Percentiles rank a stretch among this genome's conserved stretches.
These are phyloP conservation scores for Bombus picipes DNA, from an alignment of 1,140 invertebrate species.

Conservation along the genomic window DNA sequence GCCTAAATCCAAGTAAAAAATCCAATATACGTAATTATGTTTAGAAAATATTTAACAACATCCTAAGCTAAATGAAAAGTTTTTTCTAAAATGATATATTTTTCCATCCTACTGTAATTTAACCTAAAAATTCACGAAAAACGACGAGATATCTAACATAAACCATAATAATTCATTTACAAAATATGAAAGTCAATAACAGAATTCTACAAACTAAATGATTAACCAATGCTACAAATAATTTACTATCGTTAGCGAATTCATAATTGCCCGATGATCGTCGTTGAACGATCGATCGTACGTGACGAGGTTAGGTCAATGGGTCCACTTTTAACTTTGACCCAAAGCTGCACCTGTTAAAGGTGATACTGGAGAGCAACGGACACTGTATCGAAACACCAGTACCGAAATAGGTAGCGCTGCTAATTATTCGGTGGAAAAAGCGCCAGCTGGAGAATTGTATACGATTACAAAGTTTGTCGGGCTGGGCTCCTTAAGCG, in stretches of 20 bases:
- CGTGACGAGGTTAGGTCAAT: slow-evolving; percentile 16
- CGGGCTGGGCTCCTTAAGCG: slow-evolving; percentile 42
- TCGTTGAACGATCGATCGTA: slow-evolving; percentile 6
- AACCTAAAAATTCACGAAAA: too few relatives aligned
- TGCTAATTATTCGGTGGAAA: slow-evolving; percentile 45
- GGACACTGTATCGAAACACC: background rate
- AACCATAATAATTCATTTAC: too few relatives aligned
- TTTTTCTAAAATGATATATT: too few relatives aligned
- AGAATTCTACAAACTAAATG: too few relatives aligned
- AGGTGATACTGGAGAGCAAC: background rate
- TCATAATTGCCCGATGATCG: background rate
- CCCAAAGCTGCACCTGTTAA: background rate
- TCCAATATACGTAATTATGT: too few relatives aligned
- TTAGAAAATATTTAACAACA: too few relatives aligned
- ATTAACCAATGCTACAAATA: too few relatives aligned
- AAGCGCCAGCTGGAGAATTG: slow-evolving; percentile 45
- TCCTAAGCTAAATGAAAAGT: too few relatives aligned
- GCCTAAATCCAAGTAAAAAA: too few relatives aligned
- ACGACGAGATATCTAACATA: too few relatives aligned
- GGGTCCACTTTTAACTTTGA: slow-evolving; percentile 36
- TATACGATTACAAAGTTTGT: slow-evolving; percentile 49
- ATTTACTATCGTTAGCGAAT: background rate
- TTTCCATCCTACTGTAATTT: too few relatives aligned
- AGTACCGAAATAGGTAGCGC: background rate
- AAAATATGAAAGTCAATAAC: too few relatives aligned